Evolutionary conservation across 1,140 invertebrate species (phyloP).

Genomic region (Drosophila ananassae): DNA sequence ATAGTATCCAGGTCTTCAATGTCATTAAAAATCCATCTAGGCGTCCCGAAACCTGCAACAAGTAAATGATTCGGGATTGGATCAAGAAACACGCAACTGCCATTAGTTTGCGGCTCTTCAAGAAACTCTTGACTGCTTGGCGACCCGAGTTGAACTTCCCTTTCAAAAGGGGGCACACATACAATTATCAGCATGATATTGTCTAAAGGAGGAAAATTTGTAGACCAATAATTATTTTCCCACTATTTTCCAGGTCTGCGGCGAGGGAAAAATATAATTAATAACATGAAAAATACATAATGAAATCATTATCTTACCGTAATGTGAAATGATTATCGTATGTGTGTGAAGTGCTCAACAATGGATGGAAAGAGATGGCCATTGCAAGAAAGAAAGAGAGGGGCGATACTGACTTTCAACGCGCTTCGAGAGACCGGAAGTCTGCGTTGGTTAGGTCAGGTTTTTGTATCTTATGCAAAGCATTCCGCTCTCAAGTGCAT

Average conservation of each 20-base stretch:
- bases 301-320: conserved; percentile 81
- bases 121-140: conserved; percentile 5
- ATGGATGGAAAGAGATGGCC: conserved; percentile 52
- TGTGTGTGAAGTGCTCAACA: conserved; percentile 74
- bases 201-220: conserved; percentile 64
- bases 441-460: conserved; percentile 66
- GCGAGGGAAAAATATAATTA: conserved; percentile 63
- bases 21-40: conserved; percentile 43
- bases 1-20: conserved; percentile 8
- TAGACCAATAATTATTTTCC: conserved; percentile 80
- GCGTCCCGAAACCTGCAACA: background rate
- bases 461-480: conserved; percentile 65
- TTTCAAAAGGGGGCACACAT: conserved; percentile 24
- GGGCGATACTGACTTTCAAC: conserved; percentile 25
- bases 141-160: conserved; percentile 29
- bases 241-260: conserved; percentile 54
- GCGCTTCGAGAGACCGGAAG: conserved; percentile 38
- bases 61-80: conserved; percentile 11
- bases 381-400: background rate
- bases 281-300: conserved; percentile 82
- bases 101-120: conserved; percentile 21
- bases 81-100: conserved; percentile 36
- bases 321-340: conserved; percentile 79
- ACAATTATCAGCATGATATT: conserved; percentile 76
- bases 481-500: conserved; percentile 49